phyloP scores from a whole-genome alignment of 2,888 invertebrate species.

The Hirudinaria manillensis region DNA sequence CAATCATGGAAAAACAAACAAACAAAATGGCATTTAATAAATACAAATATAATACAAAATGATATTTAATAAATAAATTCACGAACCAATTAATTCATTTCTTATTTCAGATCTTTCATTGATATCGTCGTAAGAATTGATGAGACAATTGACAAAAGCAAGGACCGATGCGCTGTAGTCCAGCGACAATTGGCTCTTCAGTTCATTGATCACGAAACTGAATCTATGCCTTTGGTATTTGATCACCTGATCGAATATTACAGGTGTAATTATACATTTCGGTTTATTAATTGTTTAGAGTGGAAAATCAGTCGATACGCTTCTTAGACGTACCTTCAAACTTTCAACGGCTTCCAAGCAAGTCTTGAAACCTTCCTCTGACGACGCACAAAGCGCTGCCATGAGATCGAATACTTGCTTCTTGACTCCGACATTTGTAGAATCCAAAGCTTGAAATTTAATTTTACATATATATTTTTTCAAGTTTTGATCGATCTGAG shows the following conservation, averaged over 20 bases:
- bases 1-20: too few relatives aligned
- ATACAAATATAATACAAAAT: too few relatives aligned
- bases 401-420: slow-evolving; percentile 93
- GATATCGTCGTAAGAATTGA: slow-evolving; percentile 79
- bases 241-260: neutral
- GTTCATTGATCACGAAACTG: slow-evolving; percentile 78
- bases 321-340: slow-evolving; percentile 91
- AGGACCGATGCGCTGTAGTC: slow-evolving; percentile 86
- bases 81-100: slow-evolving; percentile 88
- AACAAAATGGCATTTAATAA: too few relatives aligned
- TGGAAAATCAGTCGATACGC: too few relatives aligned
- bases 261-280: neutral
- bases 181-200: slow-evolving; percentile 68
- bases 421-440: slow-evolving; percentile 81
- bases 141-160: slow-evolving; percentile 90
- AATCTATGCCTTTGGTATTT: slow-evolving; percentile 68
- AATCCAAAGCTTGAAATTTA: slow-evolving; percentile 69
- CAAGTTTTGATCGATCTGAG: neutral
- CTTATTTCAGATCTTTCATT: slow-evolving; percentile 80
- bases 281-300: neutral
- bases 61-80: too few relatives aligned
- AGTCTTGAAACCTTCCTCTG: slow-evolving; percentile 62
- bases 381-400: slow-evolving; percentile 88
- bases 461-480: neutral
- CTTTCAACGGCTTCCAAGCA: slow-evolving; percentile 74